phyloP scores from a whole-genome alignment of 2,113 vertebrate species.

The Tympanuchus pallidicinctus region DNA sequence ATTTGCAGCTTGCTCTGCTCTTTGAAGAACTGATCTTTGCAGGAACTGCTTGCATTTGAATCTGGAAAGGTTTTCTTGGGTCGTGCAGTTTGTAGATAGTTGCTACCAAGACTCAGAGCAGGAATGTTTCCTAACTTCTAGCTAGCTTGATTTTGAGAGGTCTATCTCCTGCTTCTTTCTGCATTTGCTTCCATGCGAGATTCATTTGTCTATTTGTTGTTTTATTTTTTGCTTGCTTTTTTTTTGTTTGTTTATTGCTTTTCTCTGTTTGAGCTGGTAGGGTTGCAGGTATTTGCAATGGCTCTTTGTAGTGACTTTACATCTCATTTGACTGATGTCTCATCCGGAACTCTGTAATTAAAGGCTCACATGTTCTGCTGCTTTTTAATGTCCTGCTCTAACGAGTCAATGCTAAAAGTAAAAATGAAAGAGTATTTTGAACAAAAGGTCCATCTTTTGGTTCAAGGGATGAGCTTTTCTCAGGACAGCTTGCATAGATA shows the following conservation, averaged over 20 bases:
- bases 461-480: neutral
- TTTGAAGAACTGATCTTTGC: neutral
- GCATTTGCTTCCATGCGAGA: neutral
- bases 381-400: neutral
- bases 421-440: neutral
- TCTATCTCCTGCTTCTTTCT: neutral
- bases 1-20: neutral
- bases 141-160: neutral
- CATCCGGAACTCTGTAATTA: neutral
- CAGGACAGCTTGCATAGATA: neutral
- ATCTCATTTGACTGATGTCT: neutral
- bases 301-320: neutral
- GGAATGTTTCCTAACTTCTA: neutral
- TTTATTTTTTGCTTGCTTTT: neutral
- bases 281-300: neutral
- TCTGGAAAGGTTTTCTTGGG: neutral
- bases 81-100: neutral
- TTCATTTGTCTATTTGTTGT: neutral
- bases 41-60: neutral
- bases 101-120: neutral
- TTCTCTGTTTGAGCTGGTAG: neutral
- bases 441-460: neutral
- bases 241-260: too few relatives aligned
- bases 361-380: neutral
- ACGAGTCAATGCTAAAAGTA: neutral